phyloP scores from a whole-genome alignment of 2,888 invertebrate genomes.

The Ichneumon xanthorius region DNA sequence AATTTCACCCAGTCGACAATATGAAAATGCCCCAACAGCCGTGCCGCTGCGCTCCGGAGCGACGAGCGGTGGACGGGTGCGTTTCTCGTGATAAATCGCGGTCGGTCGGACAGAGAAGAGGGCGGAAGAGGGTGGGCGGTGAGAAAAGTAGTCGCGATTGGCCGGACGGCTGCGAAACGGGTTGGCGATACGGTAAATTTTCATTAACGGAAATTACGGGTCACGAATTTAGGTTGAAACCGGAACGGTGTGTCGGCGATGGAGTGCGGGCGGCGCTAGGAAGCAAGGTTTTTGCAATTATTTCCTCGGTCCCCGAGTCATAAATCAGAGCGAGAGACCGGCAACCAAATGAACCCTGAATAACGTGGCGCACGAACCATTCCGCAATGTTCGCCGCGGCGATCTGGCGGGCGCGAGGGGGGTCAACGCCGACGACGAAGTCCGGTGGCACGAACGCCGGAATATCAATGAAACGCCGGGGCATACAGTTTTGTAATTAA shows the following conservation, averaged over 20 bases:
- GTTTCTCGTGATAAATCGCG: conserved; percentile 55
- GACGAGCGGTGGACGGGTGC: conserved; percentile 39
- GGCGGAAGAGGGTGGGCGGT: conserved; percentile 11
- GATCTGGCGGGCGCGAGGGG: conserved; percentile 43
- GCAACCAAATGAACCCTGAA: conserved; percentile 69
- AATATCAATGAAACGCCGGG: conserved; percentile 62
- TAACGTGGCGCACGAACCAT: conserved; percentile 54
- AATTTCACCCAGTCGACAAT: not conserved
- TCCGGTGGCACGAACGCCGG: conserved; percentile 41
- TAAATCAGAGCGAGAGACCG: conserved; percentile 75
- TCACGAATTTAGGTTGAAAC: conserved; percentile 64
- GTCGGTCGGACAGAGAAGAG: conserved; percentile 2
- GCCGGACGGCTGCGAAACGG: conserved; percentile 37
- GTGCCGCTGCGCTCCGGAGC: not conserved
- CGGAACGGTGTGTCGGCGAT: conserved; percentile 23
- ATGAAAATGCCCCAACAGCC: not conserved
- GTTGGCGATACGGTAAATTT: conserved; percentile 74
- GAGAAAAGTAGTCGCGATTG: conserved; percentile 69
- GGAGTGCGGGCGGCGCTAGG: conserved; percentile 37
- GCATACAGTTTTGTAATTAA: conserved; percentile 66
- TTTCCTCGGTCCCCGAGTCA: conserved; percentile 73
- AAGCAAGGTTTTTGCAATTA: conserved; percentile 75
- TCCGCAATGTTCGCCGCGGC: conserved; percentile 53
- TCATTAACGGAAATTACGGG: conserved; percentile 79
- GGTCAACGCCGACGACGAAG: not conserved